Evolutionary conservation across 1,140 invertebrate species (phyloP).

Genomic region (Oncopodura yosiiana): DNA sequence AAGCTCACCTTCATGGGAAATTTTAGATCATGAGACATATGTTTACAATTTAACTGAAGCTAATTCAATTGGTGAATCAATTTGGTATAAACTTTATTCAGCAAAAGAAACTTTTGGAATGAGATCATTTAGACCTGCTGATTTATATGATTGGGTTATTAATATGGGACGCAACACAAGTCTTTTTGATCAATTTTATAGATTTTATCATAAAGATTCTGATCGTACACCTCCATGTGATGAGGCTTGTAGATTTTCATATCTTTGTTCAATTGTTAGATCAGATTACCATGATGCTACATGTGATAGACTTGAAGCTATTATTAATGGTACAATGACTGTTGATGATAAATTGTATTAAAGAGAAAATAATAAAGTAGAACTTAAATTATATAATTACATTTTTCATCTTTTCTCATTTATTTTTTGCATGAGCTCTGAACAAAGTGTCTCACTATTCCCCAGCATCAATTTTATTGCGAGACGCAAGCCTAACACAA

Average conservation of each 20-base stretch:
- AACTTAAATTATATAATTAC: no score
- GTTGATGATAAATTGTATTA: no score
- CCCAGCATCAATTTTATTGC: no score
- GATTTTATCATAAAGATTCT: conserved; percentile 29
- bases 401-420: no score
- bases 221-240: conserved; percentile 17
- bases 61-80: conserved; percentile 38
- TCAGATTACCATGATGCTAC: conserved; percentile 13
- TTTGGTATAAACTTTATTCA: conserved; percentile 41
- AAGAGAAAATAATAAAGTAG: no score
- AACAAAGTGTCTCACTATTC: no score
- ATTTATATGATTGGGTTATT: conserved; percentile 39
- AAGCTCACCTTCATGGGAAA: conserved; percentile 41
- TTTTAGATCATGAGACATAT: conserved; percentile 49
- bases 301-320: conserved; percentile 5
- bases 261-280: conserved; percentile 32
- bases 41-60: conserved; percentile 46
- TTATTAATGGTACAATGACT: no score
- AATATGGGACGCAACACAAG: conserved; percentile 37
- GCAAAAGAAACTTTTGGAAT: conserved; percentile 40
- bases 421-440: no score
- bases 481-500: no score
- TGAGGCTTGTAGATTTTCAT: conserved; percentile 31
- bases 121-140: conserved; percentile 37
- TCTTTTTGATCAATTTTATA: conserved; percentile 39